Evolutionary conservation across 2,797 vertebrate genomes (phyloP).

Genomic region (Lacerta viridis): DNA sequence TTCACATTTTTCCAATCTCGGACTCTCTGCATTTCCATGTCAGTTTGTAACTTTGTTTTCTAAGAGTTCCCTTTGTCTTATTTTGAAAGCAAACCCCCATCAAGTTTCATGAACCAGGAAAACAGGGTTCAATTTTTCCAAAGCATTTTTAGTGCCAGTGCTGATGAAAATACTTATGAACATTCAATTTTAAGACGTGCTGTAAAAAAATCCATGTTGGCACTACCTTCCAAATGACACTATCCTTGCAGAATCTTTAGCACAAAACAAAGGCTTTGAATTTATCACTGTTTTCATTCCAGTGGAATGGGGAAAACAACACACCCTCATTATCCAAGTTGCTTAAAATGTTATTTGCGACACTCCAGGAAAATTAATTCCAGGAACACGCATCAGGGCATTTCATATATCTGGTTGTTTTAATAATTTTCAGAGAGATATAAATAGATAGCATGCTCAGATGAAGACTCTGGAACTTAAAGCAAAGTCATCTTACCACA

Average conservation of each 20-base stretch:
- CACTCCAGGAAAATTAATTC: conserved; percentile 24
- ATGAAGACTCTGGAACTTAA: conserved; percentile 14
- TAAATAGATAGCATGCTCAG: conserved; percentile 17
- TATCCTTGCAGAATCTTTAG: conserved; percentile 3
- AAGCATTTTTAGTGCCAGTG: conserved; percentile 3
- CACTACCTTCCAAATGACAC: conserved; percentile 4
- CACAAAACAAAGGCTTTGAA: conserved; percentile 1
- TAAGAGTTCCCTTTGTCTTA: too few species aligned
- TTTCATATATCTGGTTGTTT: conserved; percentile 25
- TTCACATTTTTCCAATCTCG: too few species aligned
- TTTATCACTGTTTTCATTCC: neutral
- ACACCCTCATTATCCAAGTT: conserved; percentile 14
- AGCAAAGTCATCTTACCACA: conserved; percentile 1
- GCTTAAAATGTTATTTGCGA: conserved; percentile 24
- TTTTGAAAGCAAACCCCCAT: neutral
- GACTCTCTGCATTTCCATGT: too few species aligned
- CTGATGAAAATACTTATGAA: neutral
- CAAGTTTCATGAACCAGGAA: neutral
- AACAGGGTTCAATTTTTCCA: conserved; percentile 20
- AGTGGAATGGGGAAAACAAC: conserved; percentile 15
- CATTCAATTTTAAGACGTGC: neutral
- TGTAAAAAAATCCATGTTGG: conserved; percentile 4
- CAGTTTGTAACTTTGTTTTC: too few species aligned
- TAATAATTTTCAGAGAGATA: conserved; percentile 13
- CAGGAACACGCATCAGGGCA: neutral